phyloP scores from a whole-genome alignment of 1,140 invertebrate species.

The Zelostemma sp. region DNA sequence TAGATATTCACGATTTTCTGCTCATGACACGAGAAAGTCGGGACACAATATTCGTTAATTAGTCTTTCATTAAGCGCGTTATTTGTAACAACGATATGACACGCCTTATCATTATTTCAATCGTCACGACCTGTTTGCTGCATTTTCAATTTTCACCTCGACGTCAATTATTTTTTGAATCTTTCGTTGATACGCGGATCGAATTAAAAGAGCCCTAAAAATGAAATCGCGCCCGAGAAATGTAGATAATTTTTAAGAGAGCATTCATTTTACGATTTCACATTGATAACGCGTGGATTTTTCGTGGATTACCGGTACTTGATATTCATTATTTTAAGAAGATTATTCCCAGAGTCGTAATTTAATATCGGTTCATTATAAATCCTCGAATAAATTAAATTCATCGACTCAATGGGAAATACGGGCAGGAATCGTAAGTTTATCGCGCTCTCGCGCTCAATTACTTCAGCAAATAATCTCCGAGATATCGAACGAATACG shows the following conservation, averaged over 20 bases:
- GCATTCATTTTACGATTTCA: conserved; percentile 35
- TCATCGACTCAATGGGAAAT: conserved; percentile 40
- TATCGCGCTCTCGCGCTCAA: conserved; percentile 46
- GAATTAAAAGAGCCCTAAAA: too few species aligned
- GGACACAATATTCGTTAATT: conserved; percentile 23
- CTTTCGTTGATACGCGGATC: conserved; percentile 19
- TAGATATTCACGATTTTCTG: conserved; percentile 2
- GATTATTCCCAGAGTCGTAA: conserved; percentile 35
- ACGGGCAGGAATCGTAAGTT: conserved; percentile 33
- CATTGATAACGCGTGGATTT: conserved; percentile 36
- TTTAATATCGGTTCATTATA: conserved; percentile 33
- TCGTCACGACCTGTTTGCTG: not conserved
- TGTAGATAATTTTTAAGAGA: too few species aligned
- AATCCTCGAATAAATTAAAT: conserved; percentile 45
- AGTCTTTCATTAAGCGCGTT: conserved; percentile 11
- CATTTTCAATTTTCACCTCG: not conserved
- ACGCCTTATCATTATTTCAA: not conserved
- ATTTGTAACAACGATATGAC: not conserved
- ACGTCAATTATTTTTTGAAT: not conserved
- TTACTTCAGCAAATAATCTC: conserved; percentile 45
- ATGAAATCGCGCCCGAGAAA: too few species aligned
- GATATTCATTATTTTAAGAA: conserved; percentile 27
- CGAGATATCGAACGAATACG: conserved; percentile 40
- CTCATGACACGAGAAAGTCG: conserved; percentile 21
- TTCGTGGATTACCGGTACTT: conserved; percentile 15